Evolutionary conservation across 2,113 vertebrate genomes (phyloP), one percentile per base, ranked within the genome.

Genomic region (Verasper variegatus): DNA sequence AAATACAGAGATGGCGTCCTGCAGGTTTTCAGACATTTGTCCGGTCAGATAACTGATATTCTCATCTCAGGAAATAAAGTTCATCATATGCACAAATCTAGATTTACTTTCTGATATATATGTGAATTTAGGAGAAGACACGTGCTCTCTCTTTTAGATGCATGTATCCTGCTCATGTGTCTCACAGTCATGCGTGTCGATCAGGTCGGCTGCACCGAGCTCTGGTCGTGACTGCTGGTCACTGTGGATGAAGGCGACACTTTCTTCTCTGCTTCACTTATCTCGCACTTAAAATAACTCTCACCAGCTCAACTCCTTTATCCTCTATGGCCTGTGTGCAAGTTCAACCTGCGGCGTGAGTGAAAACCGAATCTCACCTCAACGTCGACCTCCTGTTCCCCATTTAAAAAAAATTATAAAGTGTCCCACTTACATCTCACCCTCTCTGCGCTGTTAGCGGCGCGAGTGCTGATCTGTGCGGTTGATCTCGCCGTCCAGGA

Each of bases 251-350:
- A 31, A 31, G 7, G 31, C 31, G 31, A 31, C 31, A 31, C 31
- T 31, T 31, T 31, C 31, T 31, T 31, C 31, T 31, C 31, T 5
- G 31, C 31, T 31, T 31, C 31, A 31, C 31, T 7, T 31, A 83
- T 82, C 86, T 74, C 13, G 5, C 86, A 81, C 90, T 92, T 92
- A 84, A 93, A 88, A 93, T 93, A 91, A 71, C 89, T 83, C 40
- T 0, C n/a, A 5, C 61, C 14, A 42, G 68, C 45, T 73, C 71
- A 47, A 42, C 58, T 61, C 60, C 71, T 80, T 61, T n/a, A 37
- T 65, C 27, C 64, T 54, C 63, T 31, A 6, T 31, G 31, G 6
- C 31, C 31, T 37, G 55, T 82, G 80, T 74, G 45, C 76, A 80
- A 66, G 74, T 69, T 62, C 21, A 47, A 74, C 65, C 66, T 65